These are phyloP conservation scores for Megathymus violae DNA, from an alignment of 1,140 invertebrate species.

Conservation along the genomic window DNA sequence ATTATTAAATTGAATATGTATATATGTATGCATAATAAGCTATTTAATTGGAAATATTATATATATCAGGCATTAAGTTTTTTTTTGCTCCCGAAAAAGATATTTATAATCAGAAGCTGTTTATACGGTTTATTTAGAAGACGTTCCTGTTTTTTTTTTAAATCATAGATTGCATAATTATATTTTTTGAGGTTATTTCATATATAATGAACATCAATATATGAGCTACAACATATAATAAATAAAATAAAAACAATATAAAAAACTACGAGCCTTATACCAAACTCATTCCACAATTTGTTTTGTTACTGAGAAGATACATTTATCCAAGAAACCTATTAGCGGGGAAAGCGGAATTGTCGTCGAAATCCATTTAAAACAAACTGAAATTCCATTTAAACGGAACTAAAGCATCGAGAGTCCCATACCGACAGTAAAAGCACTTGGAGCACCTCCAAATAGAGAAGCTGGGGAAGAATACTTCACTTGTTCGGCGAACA, in stretches of 20 bases:
- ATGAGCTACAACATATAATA: too few relatives aligned
- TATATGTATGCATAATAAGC: too few relatives aligned
- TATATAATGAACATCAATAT: too few relatives aligned
- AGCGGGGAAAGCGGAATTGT: conserved; percentile 10
- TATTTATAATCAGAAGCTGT: too few relatives aligned
- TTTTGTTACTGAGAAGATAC: conserved; percentile 1
- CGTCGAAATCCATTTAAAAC: conserved; percentile 46
- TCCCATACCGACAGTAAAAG: conserved; percentile 71
- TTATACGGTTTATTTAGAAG: too few relatives aligned
- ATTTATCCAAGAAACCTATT: conserved; percentile 6
- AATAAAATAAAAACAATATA: background rate
- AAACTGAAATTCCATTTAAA: conserved; percentile 50
- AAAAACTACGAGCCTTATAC: background rate
- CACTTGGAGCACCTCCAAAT: conserved; percentile 74
- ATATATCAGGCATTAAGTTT: too few relatives aligned
- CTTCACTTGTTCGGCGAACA: conserved; percentile 20
- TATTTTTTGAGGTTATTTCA: too few relatives aligned
- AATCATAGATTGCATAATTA: too few relatives aligned
- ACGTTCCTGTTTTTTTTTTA: too few relatives aligned
- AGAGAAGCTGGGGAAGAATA: conserved; percentile 65
- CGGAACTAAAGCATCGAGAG: conserved; percentile 44
- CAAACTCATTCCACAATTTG: background rate
- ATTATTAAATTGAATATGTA: too few relatives aligned
- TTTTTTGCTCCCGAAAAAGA: too few relatives aligned
- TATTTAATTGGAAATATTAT: too few relatives aligned